These are phyloP conservation scores for Gymnocephalus cernua DNA, from an alignment of 2,113 vertebrate genomes.

Conservation along the genomic window DNA sequence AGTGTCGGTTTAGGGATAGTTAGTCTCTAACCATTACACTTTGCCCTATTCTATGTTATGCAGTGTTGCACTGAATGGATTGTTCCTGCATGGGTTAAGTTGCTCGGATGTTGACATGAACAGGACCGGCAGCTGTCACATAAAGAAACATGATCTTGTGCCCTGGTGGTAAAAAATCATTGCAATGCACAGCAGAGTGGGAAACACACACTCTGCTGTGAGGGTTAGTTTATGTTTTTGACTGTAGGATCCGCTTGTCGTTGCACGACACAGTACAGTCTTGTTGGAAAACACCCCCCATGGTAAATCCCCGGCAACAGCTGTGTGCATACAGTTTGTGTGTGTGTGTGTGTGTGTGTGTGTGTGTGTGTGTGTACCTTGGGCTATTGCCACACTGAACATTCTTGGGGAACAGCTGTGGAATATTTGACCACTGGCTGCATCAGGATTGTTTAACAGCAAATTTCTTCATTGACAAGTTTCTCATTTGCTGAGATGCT, in stretches of 20 bases:
- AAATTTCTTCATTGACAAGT: constrained; percentile 8
- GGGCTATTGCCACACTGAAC: constrained; percentile 34
- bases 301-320: constrained; percentile 26
- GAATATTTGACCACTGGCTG: constrained; percentile 29
- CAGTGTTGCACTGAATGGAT: constrained; percentile 20
- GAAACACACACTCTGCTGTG: constrained; percentile 46
- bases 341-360: constrained; percentile 4
- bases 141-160: constrained; percentile 39
- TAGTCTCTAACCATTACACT: constrained; percentile 10
- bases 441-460: constrained; percentile 4
- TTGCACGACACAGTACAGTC: constrained; percentile 6
- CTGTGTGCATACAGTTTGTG: constrained; percentile 5
- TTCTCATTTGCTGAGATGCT: not conserved
- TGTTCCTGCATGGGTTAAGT: constrained; percentile 6
- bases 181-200: constrained; percentile 43
- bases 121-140: constrained; percentile 54
- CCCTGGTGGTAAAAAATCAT: constrained; percentile 46
- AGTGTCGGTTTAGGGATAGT: not conserved
- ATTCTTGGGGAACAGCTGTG: constrained; percentile 62
- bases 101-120: constrained; percentile 46
- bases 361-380: not conserved
- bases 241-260: constrained; percentile 20
- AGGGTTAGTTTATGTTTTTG: constrained; percentile 52
- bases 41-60: constrained; percentile 15
- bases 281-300: constrained; percentile 19